phyloP scores from a whole-genome alignment of 2,113 vertebrate species.

The Archilochus colubris region DNA sequence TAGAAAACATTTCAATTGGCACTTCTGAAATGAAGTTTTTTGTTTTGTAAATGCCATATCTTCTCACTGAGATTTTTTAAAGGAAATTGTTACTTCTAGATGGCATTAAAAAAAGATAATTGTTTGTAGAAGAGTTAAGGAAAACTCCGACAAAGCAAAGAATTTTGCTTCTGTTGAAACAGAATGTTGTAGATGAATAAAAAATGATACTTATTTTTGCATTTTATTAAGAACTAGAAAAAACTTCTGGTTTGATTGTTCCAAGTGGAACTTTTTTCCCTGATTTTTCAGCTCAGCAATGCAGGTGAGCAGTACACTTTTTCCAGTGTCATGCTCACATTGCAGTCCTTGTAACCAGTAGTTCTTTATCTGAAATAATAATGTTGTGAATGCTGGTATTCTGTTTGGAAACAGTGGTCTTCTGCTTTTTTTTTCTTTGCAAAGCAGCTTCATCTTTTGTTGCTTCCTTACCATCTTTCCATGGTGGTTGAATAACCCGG shows the following conservation, averaged over 20 bases:
- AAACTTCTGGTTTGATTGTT: not conserved
- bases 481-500: not conserved
- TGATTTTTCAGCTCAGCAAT: not conserved
- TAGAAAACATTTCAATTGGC: not conserved
- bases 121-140: not conserved
- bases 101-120: not conserved
- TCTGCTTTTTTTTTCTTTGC: not conserved
- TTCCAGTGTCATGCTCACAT: not conserved
- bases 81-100: not conserved
- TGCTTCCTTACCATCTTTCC: not conserved
- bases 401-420: not conserved
- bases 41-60: slow-evolving; percentile 35
- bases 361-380: not conserved
- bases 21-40: slow-evolving; percentile 21
- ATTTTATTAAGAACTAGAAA: not conserved
- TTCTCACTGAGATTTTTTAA: slow-evolving; percentile 9
- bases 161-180: not conserved
- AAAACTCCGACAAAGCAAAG: not conserved
- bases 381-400: not conserved
- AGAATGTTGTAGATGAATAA: not conserved
- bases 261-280: not conserved
- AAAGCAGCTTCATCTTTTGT: not conserved
- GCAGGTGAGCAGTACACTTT: not conserved
- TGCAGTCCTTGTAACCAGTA: not conserved
- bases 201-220: not conserved